A percentile compares a stretch with the other conserved stretches of the same genome.
Conservation (phyloP, 2,888 invertebrate genomes). For the Crossocerus cetratus region DNA sequence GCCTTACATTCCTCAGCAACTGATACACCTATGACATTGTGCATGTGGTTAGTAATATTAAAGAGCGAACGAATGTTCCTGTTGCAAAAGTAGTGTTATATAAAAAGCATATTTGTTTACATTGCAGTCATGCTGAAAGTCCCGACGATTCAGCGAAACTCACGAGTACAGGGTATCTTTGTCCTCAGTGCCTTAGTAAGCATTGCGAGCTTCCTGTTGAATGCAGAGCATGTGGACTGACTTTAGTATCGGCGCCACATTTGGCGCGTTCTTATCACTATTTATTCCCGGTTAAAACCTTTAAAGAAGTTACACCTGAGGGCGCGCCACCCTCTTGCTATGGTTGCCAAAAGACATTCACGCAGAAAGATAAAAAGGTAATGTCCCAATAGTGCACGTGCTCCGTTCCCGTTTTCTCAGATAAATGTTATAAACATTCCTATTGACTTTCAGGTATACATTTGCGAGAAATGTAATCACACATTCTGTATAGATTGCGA, state of each 20-base stretch:
- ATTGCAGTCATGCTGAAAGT: constrained; percentile 87
- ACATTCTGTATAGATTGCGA: constrained; percentile 97
- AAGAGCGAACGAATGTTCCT: not conserved
- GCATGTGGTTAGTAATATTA: constrained; percentile 87
- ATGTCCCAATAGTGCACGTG: not conserved
- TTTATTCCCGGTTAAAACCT: constrained; percentile 94
- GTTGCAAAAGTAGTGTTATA: not conserved
- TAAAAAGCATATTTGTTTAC: constrained; percentile 25
- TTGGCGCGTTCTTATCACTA: constrained; percentile 98
- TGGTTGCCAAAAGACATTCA: constrained; percentile 85
- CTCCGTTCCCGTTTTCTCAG: not conserved
- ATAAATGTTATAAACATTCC: constrained; percentile 12
- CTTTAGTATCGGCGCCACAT: constrained; percentile 98
- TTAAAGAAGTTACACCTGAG: constrained; percentile 84
- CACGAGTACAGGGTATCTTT: constrained; percentile 88
- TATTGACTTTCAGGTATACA: constrained; percentile 83
- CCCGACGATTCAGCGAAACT: constrained; percentile 83
- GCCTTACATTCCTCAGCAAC: constrained; percentile 80
- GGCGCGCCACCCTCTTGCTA: constrained; percentile 83
- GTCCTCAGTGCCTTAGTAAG: constrained; percentile 97
- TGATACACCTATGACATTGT: constrained; percentile 88
- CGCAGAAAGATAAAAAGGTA: constrained; percentile 85
- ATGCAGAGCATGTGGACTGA: constrained; percentile 96
- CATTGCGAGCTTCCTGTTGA: constrained; percentile 99
- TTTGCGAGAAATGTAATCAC: constrained; percentile 88